Percentiles rank a stretch among this genome's conserved stretches.
Evolutionary conservation across 2,113 vertebrate species (phyloP).

Genomic region (Condylura cristata): DNA sequence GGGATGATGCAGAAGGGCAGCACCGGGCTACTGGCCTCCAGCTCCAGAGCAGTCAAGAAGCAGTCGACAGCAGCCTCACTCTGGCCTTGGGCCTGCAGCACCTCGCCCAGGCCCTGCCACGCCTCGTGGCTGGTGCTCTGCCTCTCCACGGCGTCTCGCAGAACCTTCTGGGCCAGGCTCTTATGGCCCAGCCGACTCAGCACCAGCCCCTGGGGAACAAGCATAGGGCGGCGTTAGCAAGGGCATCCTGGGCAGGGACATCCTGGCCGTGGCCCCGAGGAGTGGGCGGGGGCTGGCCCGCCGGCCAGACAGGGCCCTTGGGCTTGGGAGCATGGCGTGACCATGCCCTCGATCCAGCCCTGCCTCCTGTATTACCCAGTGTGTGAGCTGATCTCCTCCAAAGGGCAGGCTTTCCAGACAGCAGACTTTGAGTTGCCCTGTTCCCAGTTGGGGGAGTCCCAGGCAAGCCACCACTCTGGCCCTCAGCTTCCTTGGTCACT

Average conservation of each 20-base stretch:
- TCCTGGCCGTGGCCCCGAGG: not conserved
- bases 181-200: conserved; percentile 90
- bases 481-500: not conserved
- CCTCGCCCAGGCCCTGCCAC: conserved; percentile 96
- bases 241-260: no score
- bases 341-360: not conserved
- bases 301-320: not conserved
- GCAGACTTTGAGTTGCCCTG: not conserved
- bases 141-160: conserved; percentile 92
- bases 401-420: not conserved
- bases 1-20: conserved; percentile 95
- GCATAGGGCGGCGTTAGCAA: conserved; percentile 4
- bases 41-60: conserved; percentile 95
- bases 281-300: not conserved
- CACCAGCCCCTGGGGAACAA: conserved; percentile 90
- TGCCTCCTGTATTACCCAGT: not conserved
- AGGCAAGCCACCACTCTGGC: not conserved
- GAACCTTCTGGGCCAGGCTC: conserved; percentile 94
- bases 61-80: conserved; percentile 93
- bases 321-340: not conserved
- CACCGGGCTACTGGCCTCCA: conserved; percentile 96
- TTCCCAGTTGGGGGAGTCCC: not conserved
- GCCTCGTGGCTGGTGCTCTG: conserved; percentile 94
- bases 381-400: not conserved
- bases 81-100: conserved; percentile 91